These are phyloP conservation scores for Gymnobelideus leadbeateri DNA, from an alignment of 2,113 vertebrate genomes.

Conservation along the genomic window DNA sequence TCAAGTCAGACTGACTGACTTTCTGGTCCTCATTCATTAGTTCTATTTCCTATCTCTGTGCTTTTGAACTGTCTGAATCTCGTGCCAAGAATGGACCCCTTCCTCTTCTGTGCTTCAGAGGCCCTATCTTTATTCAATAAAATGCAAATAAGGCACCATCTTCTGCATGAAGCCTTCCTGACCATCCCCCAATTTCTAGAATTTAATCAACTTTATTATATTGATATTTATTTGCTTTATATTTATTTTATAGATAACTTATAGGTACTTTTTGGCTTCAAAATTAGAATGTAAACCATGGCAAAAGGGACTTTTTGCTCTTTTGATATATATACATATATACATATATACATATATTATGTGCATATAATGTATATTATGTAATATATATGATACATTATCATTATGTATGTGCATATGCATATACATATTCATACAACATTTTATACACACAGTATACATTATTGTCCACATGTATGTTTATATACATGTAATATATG, in stretches of 20 bases:
- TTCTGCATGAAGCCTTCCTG: neutral
- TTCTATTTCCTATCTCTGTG: neutral
- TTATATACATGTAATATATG: neutral
- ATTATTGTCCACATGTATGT: neutral
- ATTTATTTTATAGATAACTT: neutral
- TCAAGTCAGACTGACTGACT: neutral
- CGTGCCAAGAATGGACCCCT: neutral
- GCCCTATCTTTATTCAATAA: neutral
- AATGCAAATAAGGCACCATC: too few relatives aligned
- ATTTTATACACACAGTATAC: neutral
- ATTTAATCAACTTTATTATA: neutral
- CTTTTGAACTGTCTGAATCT: neutral
- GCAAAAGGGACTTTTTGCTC: fast-evolving
- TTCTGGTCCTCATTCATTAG: neutral
- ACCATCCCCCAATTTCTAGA: too few relatives aligned
- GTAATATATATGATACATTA: neutral
- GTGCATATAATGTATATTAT: neutral
- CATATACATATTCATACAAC: too few relatives aligned
- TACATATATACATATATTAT: neutral
- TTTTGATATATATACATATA: neutral
- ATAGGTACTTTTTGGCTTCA: neutral
- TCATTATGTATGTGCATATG: neutral
- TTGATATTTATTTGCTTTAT: neutral
- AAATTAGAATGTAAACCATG: neutral
- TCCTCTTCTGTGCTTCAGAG: neutral